phyloP scores from a whole-genome alignment of 2,888 invertebrate genomes.

The Ochropacha duplaris region DNA sequence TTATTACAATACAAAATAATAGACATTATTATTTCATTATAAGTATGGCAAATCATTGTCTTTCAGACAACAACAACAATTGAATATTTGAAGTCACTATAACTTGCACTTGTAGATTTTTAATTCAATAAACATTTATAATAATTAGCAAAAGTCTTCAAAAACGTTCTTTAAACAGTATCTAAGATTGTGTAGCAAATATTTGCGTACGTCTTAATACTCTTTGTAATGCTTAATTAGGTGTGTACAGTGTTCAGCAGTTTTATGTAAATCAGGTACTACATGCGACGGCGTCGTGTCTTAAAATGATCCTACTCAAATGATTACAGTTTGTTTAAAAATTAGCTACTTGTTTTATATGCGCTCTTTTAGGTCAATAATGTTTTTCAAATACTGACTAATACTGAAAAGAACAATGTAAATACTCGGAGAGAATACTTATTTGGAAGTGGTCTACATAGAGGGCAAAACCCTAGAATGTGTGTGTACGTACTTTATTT shows the following conservation, averaged over 20 bases:
- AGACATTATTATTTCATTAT: too few species aligned
- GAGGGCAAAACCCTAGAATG: background rate
- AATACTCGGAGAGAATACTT: background rate
- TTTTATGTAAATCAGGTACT: constrained; percentile 3
- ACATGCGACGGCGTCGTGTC: constrained; percentile 6
- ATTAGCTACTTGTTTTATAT: constrained; percentile 9
- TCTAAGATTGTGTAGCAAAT: constrained; percentile 17
- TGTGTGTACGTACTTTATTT: background rate
- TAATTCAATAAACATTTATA: background rate
- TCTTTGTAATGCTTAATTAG: constrained; percentile 21
- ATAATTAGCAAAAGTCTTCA: background rate
- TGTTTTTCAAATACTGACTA: background rate
- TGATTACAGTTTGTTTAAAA: constrained; percentile 8
- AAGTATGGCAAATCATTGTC: too few species aligned
- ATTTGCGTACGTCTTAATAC: constrained; percentile 18
- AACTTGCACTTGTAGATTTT: background rate
- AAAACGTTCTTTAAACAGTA: background rate
- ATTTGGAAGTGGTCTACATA: background rate
- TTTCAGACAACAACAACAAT: too few species aligned
- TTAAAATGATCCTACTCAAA: constrained; percentile 2
- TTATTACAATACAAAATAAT: too few species aligned
- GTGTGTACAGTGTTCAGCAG: constrained; percentile 13
- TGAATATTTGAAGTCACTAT: too few species aligned
- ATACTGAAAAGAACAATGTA: background rate
- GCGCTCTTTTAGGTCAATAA: background rate